These are phyloP conservation scores for Tetanocera ferruginea DNA, from an alignment of 2,888 invertebrate genomes.

Conservation along the genomic window DNA sequence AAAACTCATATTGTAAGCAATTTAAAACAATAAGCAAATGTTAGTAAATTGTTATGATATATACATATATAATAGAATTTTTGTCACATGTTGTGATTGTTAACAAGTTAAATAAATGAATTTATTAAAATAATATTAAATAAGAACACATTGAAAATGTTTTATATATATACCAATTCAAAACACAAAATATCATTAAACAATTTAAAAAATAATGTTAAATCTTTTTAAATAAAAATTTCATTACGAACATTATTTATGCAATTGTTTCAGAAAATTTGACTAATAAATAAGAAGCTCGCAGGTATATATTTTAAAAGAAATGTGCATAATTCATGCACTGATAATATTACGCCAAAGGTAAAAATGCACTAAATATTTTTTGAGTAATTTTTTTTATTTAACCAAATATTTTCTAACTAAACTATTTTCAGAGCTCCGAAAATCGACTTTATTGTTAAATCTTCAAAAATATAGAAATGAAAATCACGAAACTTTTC, in stretches of 20 bases:
- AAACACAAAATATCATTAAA: conserved; percentile 7
- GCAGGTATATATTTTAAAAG: no score
- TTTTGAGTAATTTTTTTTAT: no score
- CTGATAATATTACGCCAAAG: no score
- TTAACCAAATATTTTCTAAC: no score
- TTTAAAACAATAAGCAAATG: conserved; percentile 34
- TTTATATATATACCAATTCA: conserved; percentile 7
- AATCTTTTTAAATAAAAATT: conserved; percentile 21
- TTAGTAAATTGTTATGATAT: conserved; percentile 41
- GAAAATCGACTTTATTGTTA: no score
- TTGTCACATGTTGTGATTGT: conserved; percentile 35
- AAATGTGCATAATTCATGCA: no score
- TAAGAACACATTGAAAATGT: conserved; percentile 25
- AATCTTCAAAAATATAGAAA: no score
- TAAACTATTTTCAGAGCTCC: no score
- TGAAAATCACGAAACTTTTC: no score
- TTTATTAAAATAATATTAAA: conserved; percentile 25
- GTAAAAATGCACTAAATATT: no score
- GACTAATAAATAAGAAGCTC: no score
- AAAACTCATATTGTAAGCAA: conserved; percentile 22
- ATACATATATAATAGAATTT: conserved; percentile 10
- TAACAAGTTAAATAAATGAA: conserved; percentile 25
- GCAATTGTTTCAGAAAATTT: background rate
- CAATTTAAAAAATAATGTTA: conserved; percentile 16
- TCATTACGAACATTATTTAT: background rate